Evolutionary conservation across 2,797 vertebrate species (phyloP), one percentile per base, ranked within the genome.

Genomic region (Tauraco hartlaubi): DNA sequence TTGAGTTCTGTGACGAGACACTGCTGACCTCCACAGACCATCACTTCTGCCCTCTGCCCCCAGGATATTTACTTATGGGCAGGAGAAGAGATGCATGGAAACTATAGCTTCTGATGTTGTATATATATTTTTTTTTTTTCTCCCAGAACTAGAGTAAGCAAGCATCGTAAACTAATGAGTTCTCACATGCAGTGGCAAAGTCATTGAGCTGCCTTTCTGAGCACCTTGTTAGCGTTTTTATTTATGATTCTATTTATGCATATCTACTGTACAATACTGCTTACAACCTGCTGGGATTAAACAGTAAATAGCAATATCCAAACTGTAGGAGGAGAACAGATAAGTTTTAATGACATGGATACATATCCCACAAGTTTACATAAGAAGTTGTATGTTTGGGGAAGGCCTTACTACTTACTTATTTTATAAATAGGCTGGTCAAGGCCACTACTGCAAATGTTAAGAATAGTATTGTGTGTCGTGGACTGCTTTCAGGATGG

Each of bases 191-290:
- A 52, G 29, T 66, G 61, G 54, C 51, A 55, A 55, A 68, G 33
- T 79, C 17, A 31, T 7, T 67, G 49, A 90, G 35, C 72, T 92
- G 73, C 77, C 56, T 89, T 94, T 96, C 82, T 92, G 88, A 94
- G 88, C 78, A 90, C 79, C n/a, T 96, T 96, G 22, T 91, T 95
- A 94, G 52, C 51, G 86, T 94, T 75, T 31, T 87, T 77, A 87
- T 94, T 92, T 95, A 96, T 96, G 6, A n/a, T 74, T 91, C 21
- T 96, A 77, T 94, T 87, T 95, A 90, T 94, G 91, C 69, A 39
- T 83, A 66, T 85, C 85, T 91, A 94, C 95, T 94, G 94, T 96
- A 94, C 7, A 79, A 26, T 41, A 52, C 54, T 85, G 72, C 37
- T 85, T 72, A 75, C 55, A 86, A 20, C 74, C 77, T 76, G 18